Evolutionary conservation across 2,113 vertebrate genomes (phyloP).

Genomic region (Ancistrus triradiatus): DNA sequence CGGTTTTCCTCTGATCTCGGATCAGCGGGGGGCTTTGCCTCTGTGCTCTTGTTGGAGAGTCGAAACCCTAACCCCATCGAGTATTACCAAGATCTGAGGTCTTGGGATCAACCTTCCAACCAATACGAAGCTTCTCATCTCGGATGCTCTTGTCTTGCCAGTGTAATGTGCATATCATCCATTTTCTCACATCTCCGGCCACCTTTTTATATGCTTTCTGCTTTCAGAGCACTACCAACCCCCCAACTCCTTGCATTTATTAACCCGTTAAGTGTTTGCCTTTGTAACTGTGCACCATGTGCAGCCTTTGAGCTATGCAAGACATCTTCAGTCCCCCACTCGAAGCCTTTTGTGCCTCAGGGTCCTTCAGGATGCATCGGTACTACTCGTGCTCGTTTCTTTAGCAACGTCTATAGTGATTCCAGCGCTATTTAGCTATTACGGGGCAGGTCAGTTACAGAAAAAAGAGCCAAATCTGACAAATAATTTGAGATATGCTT

Average conservation of each 20-base stretch:
- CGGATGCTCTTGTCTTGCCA: background rate
- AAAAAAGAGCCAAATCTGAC: too few species aligned
- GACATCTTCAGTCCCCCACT: background rate
- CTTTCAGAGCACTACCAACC: background rate
- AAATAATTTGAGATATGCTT: background rate
- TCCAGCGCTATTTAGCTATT: background rate
- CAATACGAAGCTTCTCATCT: slow-evolving; percentile 5
- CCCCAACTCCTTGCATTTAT: slow-evolving; percentile 22
- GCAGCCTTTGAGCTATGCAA: background rate
- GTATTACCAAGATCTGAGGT: background rate
- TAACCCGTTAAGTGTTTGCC: slow-evolving; percentile 30
- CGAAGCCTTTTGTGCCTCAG: background rate
- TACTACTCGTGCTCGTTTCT: background rate
- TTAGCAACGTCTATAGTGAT: background rate
- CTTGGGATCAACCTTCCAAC: slow-evolving; percentile 13
- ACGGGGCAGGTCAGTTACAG: too few species aligned
- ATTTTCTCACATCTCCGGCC: slow-evolving; percentile 1
- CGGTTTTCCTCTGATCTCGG: slow-evolving; percentile 27
- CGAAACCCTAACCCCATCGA: background rate
- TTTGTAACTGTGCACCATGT: slow-evolving; percentile 10
- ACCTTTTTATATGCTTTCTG: background rate
- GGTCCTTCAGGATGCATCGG: background rate
- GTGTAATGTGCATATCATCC: slow-evolving; percentile 2
- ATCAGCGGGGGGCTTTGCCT: slow-evolving; percentile 18
- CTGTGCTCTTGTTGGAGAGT: background rate